Base-by-base conservation (phyloP, 1,140 invertebrate genomes). In the Caenorhabditis latens region DNA sequence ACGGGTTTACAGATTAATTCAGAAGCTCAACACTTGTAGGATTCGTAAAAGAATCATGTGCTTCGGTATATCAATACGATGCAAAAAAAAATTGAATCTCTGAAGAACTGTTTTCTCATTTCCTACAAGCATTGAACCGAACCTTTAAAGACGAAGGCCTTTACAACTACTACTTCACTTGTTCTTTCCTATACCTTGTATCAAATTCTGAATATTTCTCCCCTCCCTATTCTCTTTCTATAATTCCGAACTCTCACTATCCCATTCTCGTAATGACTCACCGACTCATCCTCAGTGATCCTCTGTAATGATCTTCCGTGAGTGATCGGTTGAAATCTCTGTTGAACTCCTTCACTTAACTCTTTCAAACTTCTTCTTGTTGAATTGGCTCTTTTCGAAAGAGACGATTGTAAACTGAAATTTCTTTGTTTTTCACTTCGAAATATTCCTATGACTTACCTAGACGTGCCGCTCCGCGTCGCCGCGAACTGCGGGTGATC, bases 261-360 rank as follows among this genome's bases (percentile, higher is more conserved):
- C 50, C 50, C 4, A 53, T 53, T 53, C 4, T 53, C 16, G 9
- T 9, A 53, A 53, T 58, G 61, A 50, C 71, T 79, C 71, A 79
- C 71, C 71, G 71, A 79, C 4, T 79, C 71, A 79, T 79, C 71
- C 46, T 79, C 71, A 11, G 7, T 50, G 6, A 79, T 79, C 42
- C 71, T 79, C n/a, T 79, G 71, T 46, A 79, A 24, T 42, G 71
- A 79, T 50, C 71, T 50, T 79, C 71, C 71, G 46, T 79, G 71
- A n/a, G 71, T 79, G 5, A 79, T 79, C n/a, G 71, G 71, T n/a
- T 79, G 71, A 79, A 79, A 79, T 24, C 46, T n/a, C n/a, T 79
- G 71, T 21, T 79, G 71, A 53, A 79, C 71, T 79, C 71, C 71
- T 50, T 79, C 71, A 40, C 71, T 79, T 14, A 79, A 14, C 46